These are phyloP conservation scores for Nematostella vectensis DNA, from an alignment of 92 coral and sea anemone species.

Conservation along the genomic window DNA sequence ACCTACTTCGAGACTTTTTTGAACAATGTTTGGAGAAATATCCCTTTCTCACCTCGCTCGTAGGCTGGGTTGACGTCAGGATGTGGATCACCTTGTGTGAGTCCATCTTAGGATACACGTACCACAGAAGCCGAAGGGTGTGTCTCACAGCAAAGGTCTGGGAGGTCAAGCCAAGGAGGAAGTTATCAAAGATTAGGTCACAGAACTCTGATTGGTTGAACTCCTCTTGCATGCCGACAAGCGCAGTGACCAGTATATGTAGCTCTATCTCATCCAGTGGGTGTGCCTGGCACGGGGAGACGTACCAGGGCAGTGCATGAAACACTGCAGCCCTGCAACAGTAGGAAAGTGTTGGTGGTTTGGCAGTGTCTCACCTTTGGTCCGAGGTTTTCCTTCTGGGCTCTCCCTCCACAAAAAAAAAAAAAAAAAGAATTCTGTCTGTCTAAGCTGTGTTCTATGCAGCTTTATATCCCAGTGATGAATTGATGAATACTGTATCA, in stretches of 20 bases:
- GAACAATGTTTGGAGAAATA: no score
- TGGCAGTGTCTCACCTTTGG: no score
- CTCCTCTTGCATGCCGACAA: conserved; percentile 80
- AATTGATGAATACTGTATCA: no score
- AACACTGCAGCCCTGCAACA: conserved; percentile 53
- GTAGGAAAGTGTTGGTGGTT: not conserved
- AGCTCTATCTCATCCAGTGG: conserved; percentile 79
- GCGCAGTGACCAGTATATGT: conserved; percentile 66
- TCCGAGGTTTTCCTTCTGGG: no score
- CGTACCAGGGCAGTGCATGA: conserved; percentile 70
- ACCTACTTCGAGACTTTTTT: no score
- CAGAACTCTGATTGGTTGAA: conserved; percentile 68
- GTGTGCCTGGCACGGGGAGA: conserved; percentile 68
- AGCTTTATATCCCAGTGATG: no score
- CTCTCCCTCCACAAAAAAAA: no score
- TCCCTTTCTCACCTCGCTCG: conserved; percentile 93
- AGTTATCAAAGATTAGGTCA: conserved; percentile 86
- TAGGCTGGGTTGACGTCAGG: conserved; percentile 85
- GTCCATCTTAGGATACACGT: conserved; percentile 81
- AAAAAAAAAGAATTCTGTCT: no score
- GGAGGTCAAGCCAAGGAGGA: conserved; percentile 63
- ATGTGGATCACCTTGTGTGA: conserved; percentile 87
- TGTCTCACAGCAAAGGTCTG: conserved; percentile 73
- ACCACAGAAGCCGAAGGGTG: conserved; percentile 76
- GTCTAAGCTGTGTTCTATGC: no score